Conservation (phyloP, 1,140 invertebrate species). For the Aphidius ervi region DNA sequence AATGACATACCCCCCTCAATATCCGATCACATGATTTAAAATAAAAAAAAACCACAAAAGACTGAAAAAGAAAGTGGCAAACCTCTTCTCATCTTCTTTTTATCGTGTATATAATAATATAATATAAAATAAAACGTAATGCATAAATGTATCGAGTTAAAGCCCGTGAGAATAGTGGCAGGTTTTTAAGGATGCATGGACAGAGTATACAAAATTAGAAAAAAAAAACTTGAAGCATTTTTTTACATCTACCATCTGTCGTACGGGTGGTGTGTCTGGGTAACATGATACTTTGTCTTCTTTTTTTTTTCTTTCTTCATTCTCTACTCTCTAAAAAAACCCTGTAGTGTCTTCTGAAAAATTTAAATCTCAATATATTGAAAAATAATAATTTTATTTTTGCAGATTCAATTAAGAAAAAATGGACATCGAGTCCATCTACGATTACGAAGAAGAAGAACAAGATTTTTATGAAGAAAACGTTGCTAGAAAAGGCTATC, state of each 20-base stretch:
- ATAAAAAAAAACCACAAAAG: no score
- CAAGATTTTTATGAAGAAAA: conserved; percentile 52
- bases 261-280: conserved; percentile 29
- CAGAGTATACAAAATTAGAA: not conserved
- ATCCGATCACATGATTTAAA: no score
- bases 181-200: conserved; percentile 6
- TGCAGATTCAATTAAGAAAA: conserved; percentile 33
- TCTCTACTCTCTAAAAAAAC: no score
- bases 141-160: conserved; percentile 8
- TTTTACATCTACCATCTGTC: conserved; percentile 44
- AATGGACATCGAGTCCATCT: conserved; percentile 53
- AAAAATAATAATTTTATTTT: conserved; percentile 10
- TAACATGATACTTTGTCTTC: conserved; percentile 37
- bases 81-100: no score
- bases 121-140: no score
- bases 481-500: conserved; percentile 46
- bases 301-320: not conserved
- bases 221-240: conserved; percentile 10
- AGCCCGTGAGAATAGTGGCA: conserved; percentile 10
- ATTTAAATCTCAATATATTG: not conserved
- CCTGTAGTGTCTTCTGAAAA: no score
- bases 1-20: no score
- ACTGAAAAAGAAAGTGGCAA: no score
- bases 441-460: conserved; percentile 51
- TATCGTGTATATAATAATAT: no score